A percentile compares a stretch with the other conserved stretches of the same genome.
These are phyloP conservation scores for Lysandra coridon DNA, from an alignment of 2,888 invertebrate genomes.

Conservation along the genomic window DNA sequence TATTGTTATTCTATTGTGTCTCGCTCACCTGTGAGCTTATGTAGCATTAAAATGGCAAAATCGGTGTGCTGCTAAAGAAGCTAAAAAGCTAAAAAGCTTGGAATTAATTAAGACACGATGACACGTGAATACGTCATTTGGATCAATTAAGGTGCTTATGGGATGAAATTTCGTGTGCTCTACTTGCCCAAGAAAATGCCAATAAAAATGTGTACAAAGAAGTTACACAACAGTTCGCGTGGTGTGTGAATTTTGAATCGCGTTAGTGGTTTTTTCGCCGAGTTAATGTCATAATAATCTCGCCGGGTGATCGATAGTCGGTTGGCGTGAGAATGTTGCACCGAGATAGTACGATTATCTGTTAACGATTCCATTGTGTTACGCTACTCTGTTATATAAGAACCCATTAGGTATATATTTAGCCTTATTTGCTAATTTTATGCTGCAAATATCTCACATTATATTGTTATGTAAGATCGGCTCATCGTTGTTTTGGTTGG, in stretches of 20 bases:
- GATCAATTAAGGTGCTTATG: not conserved
- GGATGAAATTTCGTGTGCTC: not conserved
- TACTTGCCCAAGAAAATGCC: not conserved
- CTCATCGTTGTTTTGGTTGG: not conserved
- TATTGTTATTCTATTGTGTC: too few relatives aligned
- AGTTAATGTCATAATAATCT: conserved; percentile 38
- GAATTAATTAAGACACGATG: not conserved
- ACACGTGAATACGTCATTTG: not conserved
- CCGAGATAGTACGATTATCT: conserved; percentile 29
- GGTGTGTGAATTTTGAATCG: conserved; percentile 34
- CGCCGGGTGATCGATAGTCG: conserved; percentile 44
- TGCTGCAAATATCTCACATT: conserved; percentile 17
- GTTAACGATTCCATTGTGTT: conserved; percentile 31
- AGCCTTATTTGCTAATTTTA: conserved; percentile 17
- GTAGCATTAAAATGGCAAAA: too few relatives aligned
- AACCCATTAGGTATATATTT: not conserved
- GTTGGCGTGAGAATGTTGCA: conserved; percentile 42
- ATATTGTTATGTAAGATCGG: conserved; percentile 5
- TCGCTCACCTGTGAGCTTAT: too few relatives aligned
- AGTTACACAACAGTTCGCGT: conserved; percentile 32
- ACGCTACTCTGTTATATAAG: conserved; percentile 30
- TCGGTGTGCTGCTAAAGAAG: too few relatives aligned
- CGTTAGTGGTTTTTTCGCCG: conserved; percentile 35
- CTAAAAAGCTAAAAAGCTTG: too few relatives aligned
- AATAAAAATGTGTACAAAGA: conserved; percentile 9